These are phyloP conservation scores for Rhopalosiphum padi DNA, from an alignment of 1,140 invertebrate genomes.

Conservation along the genomic window DNA sequence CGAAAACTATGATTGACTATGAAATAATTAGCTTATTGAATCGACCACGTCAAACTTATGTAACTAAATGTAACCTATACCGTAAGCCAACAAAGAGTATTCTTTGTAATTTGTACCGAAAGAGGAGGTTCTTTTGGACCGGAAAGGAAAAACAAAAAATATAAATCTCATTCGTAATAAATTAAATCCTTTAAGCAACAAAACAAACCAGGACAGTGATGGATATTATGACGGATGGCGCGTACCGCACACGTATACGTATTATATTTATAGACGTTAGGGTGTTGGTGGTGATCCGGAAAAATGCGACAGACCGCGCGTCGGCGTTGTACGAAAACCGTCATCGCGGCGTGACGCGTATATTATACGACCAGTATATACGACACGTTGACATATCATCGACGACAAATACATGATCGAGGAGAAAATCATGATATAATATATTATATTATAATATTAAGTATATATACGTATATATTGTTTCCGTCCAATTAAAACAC, in stretches of 20 bases:
- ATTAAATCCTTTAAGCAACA: background rate
- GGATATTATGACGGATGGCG: background rate
- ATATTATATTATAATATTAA: background rate
- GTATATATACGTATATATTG: background rate
- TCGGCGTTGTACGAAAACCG: background rate
- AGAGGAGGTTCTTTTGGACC: background rate
- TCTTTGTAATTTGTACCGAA: background rate
- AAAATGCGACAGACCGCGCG: background rate
- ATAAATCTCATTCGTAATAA: background rate
- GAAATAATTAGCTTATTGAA: background rate
- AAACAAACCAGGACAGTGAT: constrained; percentile 15
- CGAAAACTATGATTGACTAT: too few species aligned
- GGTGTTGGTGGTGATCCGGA: constrained; percentile 7
- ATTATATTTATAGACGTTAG: background rate
- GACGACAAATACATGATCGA: background rate
- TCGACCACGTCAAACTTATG: background rate
- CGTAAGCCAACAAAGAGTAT: background rate
- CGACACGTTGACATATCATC: background rate
- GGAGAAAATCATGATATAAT: background rate
- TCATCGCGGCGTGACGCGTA: background rate
- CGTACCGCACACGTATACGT: background rate
- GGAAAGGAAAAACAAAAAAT: background rate
- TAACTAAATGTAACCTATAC: background rate
- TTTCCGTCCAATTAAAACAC: constrained; percentile 15
- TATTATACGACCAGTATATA: background rate